Evolutionary conservation across 1,140 invertebrate species (phyloP).

Genomic region (Papilio polyxenes): DNA sequence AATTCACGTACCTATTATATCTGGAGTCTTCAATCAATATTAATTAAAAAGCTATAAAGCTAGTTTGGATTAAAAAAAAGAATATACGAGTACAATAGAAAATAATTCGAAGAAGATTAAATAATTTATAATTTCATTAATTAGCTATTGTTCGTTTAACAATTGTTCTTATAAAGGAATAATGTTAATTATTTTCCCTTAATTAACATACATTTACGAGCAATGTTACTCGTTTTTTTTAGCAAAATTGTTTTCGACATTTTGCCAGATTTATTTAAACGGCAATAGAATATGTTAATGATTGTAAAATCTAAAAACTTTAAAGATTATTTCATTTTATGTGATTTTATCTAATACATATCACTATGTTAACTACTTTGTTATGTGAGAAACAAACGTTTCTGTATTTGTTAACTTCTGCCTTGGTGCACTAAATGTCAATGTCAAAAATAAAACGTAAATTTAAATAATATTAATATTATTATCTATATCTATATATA

Average conservation of each 20-base stretch:
- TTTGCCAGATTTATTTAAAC: neutral
- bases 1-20: too few species aligned
- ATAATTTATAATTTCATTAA: neutral
- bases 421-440: too few species aligned
- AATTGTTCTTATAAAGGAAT: neutral
- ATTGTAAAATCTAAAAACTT: neutral
- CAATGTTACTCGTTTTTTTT: neutral
- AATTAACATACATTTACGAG: neutral
- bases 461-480: too few species aligned
- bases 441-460: too few species aligned
- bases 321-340: neutral
- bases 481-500: too few species aligned
- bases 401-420: too few species aligned
- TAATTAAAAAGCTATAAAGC: too few species aligned
- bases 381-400: neutral
- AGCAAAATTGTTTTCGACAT: neutral
- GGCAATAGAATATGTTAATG: neutral
- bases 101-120: too few species aligned
- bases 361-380: too few species aligned
- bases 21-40: too few species aligned
- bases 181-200: neutral
- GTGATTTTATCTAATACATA: neutral
- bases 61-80: too few species aligned
- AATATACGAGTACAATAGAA: too few species aligned
- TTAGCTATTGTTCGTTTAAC: constrained; percentile 8